These are phyloP conservation scores for Stratiomys singularior DNA, from an alignment of 2,888 invertebrate species.

Conservation along the genomic window DNA sequence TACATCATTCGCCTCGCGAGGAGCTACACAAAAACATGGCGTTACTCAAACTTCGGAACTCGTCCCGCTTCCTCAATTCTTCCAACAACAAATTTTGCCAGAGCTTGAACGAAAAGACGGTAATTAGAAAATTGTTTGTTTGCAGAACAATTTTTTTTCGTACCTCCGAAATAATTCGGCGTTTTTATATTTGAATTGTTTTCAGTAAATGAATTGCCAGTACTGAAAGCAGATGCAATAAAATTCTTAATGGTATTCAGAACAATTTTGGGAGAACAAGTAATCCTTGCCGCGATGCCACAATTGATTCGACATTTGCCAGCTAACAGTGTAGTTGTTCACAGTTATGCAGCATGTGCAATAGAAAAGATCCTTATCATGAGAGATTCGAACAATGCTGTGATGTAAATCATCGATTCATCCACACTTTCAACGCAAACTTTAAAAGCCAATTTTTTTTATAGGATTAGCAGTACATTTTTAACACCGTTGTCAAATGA, in stretches of 20 bases:
- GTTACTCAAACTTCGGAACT: conserved; percentile 91
- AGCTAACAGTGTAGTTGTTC: conserved; percentile 85
- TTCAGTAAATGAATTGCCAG: conserved; percentile 86
- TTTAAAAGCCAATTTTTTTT: background rate
- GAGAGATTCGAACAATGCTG: conserved; percentile 70
- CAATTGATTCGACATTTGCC: conserved; percentile 80
- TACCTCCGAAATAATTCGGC: too few species aligned
- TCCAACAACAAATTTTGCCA: conserved; percentile 83
- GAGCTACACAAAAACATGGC: conserved; percentile 88
- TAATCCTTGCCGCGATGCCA: conserved; percentile 80
- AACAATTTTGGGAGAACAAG: conserved; percentile 83
- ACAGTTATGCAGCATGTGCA: conserved; percentile 93
- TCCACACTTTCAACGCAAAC: background rate
- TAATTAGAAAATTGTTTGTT: conserved; percentile 24
- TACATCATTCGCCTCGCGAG: conserved; percentile 92
- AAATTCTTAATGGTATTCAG: conserved; percentile 98
- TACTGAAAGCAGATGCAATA: conserved; percentile 95
- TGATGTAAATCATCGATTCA: conserved; percentile 66
- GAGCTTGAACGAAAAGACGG: conserved; percentile 75
- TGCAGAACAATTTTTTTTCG: too few species aligned
- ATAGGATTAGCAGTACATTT: conserved; percentile 70
- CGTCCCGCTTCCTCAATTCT: conserved; percentile 91
- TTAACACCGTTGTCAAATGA: conserved; percentile 75
- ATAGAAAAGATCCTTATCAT: conserved; percentile 88
- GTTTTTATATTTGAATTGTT: background rate